Conservation (phyloP, 2,113 vertebrate genomes). For the Geothlypis trichas region DNA sequence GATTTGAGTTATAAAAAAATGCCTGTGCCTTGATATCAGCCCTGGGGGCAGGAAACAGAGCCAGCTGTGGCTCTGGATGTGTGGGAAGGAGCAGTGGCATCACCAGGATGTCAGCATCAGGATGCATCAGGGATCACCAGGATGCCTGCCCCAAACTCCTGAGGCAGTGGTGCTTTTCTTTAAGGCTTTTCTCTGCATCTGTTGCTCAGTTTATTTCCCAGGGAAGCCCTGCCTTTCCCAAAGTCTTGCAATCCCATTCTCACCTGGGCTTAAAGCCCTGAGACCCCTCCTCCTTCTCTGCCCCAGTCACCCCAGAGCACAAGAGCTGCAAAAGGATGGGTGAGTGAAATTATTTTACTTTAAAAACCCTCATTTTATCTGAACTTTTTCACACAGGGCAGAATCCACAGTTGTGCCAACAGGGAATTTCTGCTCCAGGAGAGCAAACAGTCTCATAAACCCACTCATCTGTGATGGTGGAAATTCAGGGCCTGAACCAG, state of each 20-base stretch:
- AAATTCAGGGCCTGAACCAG: neutral
- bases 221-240: neutral
- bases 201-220: neutral
- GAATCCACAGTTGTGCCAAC: neutral
- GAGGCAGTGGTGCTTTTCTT: neutral
- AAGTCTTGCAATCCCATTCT: neutral
- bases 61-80: neutral
- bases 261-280: neutral
- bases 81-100: neutral
- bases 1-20: neutral
- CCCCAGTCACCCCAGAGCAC: neutral
- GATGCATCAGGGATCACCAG: neutral
- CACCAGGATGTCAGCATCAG: neutral
- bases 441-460: neutral
- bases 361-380: neutral
- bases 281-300: neutral
- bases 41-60: neutral
- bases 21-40: neutral
- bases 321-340: neutral
- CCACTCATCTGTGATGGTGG: neutral
- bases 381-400: neutral
- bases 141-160: too few species aligned
- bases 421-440: neutral
- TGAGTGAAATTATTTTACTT: neutral
- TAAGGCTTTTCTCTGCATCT: neutral